Conservation (phyloP, 2,113 vertebrate genomes). For the Chascanopsetta lugubris region DNA sequence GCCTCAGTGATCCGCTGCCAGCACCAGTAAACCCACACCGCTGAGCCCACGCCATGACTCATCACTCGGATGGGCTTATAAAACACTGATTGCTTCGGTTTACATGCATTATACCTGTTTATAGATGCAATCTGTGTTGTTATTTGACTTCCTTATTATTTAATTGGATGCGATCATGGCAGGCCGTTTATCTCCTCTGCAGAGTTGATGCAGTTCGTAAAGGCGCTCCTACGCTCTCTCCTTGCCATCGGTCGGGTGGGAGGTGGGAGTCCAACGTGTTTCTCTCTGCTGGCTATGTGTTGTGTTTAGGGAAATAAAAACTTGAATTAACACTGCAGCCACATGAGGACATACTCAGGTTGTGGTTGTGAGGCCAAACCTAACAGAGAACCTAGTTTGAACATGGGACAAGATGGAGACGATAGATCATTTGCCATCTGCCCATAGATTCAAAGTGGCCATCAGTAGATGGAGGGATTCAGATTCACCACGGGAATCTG, state of each 20-base stretch:
- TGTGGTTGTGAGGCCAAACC: background rate
- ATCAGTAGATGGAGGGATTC: too few species aligned
- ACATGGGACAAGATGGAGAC: too few species aligned
- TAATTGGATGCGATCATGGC: background rate
- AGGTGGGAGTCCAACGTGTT: background rate
- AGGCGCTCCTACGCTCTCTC: background rate
- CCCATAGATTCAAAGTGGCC: too few species aligned
- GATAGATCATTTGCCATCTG: too few species aligned
- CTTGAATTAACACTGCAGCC: constrained; percentile 14
- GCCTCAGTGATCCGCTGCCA: constrained; percentile 29
- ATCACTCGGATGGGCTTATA: constrained; percentile 28
- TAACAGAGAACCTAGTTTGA: too few species aligned
- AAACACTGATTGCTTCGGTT: constrained; percentile 12
- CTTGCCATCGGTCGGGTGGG: background rate
- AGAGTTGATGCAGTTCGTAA: background rate
- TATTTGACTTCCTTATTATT: background rate
- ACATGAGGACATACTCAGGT: background rate
- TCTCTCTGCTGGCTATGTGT: background rate
- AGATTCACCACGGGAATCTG: too few species aligned
- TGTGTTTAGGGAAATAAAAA: constrained; percentile 14
- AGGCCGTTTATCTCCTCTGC: background rate
- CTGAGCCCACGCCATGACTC: constrained; percentile 11
- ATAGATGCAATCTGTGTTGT: background rate
- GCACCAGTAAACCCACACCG: constrained; percentile 32
- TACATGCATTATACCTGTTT: background rate